A percentile compares a stretch with the other conserved stretches of the same genome.
phyloP scores from a whole-genome alignment of 2,888 invertebrate species.

The Hecatera dysodea region DNA sequence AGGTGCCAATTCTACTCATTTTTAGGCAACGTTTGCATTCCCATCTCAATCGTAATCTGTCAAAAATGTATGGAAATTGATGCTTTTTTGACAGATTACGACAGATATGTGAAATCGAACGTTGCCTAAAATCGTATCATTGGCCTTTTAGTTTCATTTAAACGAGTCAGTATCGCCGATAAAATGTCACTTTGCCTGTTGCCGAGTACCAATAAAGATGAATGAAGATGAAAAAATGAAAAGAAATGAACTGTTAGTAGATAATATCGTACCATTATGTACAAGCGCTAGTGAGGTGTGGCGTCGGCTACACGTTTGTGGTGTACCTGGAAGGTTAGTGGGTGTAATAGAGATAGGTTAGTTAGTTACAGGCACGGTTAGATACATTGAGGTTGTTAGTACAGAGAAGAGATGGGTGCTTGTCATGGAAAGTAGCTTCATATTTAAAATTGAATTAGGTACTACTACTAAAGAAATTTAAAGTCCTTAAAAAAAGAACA shows the following conservation, averaged over 20 bases:
- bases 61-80: too few species aligned
- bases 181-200: neutral
- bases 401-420: neutral
- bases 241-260: slow-evolving; percentile 27
- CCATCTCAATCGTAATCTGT: too few species aligned
- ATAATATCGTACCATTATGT: slow-evolving; percentile 34
- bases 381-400: slow-evolving; percentile 1
- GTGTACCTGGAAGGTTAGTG: slow-evolving; percentile 80
- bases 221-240: neutral
- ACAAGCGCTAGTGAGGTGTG: slow-evolving; percentile 24
- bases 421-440: neutral
- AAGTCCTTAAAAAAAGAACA: too few species aligned
- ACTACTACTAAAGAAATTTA: too few species aligned
- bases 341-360: slow-evolving; percentile 7
- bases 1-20: too few species aligned
- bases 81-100: too few species aligned
- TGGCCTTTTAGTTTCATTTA: too few species aligned
- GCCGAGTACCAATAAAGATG: neutral
- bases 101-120: too few species aligned
- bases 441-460: too few species aligned
- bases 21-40: too few species aligned
- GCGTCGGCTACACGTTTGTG: slow-evolving; percentile 77
- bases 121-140: too few species aligned
- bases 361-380: neutral
- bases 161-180: neutral